A percentile compares a stretch with the other conserved stretches of the same genome.
Conservation (phyloP, 2,888 invertebrate species). For the Latrodectus hesperus region DNA sequence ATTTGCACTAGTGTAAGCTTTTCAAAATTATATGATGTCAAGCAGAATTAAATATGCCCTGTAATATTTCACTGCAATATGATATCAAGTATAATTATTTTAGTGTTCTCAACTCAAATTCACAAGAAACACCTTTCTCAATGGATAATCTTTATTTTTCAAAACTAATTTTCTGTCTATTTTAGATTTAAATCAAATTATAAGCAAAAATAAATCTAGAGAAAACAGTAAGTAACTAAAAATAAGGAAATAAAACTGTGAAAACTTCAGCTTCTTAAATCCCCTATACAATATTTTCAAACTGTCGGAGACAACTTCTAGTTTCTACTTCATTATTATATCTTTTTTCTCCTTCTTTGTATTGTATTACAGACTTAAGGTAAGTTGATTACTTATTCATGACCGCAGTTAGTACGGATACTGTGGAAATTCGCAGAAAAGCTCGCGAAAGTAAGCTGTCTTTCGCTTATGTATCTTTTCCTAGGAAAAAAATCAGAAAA, state of each 20-base stretch:
- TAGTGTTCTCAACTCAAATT: too few relatives aligned
- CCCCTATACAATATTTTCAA: too few relatives aligned
- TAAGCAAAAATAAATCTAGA: background rate
- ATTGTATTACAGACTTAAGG: slow-evolving; percentile 36
- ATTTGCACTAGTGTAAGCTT: too few relatives aligned
- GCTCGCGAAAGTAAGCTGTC: background rate
- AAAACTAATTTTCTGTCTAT: background rate
- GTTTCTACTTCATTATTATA: background rate
- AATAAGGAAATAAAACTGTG: background rate
- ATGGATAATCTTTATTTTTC: too few relatives aligned
- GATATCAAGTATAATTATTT: too few relatives aligned
- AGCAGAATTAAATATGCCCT: too few relatives aligned
- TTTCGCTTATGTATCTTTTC: background rate
- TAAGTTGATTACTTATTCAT: slow-evolving; percentile 46
- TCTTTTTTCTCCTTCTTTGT: background rate
- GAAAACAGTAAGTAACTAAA: background rate
- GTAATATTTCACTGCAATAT: too few relatives aligned
- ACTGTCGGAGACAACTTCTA: too few relatives aligned
- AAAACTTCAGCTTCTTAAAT: too few relatives aligned
- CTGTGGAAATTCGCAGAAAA: slow-evolving; percentile 11
- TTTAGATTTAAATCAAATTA: background rate
- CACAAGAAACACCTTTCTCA: too few relatives aligned
- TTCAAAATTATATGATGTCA: too few relatives aligned
- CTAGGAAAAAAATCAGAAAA: background rate
- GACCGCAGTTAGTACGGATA: slow-evolving; percentile 26